Conservation (phyloP, 2,797 vertebrate genomes). For the Paramormyrops hopkinsi region DNA sequence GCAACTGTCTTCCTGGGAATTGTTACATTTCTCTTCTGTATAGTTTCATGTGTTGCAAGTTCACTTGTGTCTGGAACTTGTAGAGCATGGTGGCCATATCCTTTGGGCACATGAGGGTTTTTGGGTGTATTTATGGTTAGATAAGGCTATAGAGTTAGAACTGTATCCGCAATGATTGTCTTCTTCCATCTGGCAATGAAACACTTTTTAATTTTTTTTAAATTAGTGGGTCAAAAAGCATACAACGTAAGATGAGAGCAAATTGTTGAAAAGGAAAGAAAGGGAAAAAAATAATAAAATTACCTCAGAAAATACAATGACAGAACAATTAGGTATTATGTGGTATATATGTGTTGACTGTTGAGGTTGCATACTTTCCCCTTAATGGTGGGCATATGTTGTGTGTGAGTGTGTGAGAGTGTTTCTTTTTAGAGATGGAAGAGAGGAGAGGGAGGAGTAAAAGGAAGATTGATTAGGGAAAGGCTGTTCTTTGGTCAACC, state of each 20-base stretch:
- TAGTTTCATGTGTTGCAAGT: not conserved
- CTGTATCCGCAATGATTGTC: not conserved
- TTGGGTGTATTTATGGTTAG: not conserved
- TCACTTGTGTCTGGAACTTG: not conserved
- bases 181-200: not conserved
- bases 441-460: not conserved
- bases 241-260: not conserved
- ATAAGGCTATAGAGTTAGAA: not conserved
- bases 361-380: not conserved
- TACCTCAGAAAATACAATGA: not conserved
- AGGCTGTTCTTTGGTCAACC: not conserved
- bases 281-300: not conserved
- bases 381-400: not conserved
- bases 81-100: not conserved
- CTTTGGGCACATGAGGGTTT: not conserved
- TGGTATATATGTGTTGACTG: not conserved
- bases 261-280: not conserved
- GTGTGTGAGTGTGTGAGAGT: not conserved
- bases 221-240: not conserved
- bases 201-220: not conserved
- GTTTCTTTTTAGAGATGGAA: not conserved
- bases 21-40: not conserved
- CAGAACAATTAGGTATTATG: not conserved
- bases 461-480: not conserved
- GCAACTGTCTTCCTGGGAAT: not conserved